Conservation (phyloP, 2,797 vertebrate species). For the Natrix natrix region DNA sequence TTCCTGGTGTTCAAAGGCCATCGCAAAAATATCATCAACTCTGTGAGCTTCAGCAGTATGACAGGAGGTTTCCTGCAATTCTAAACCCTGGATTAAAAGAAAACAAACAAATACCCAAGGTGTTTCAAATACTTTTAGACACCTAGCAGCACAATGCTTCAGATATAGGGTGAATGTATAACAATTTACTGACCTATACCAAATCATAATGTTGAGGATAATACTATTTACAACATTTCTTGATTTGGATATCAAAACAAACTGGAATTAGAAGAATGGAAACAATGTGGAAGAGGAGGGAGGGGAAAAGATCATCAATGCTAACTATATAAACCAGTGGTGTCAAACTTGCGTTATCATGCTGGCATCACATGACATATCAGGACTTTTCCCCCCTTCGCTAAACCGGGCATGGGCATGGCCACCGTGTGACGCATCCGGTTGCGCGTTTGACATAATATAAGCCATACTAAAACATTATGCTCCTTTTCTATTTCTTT, state of each 20-base stretch:
- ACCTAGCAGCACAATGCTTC: neutral
- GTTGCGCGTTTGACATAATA: too few species aligned
- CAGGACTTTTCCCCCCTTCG: rapidly evolving
- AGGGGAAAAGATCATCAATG: neutral
- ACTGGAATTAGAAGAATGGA: neutral
- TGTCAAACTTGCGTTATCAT: too few species aligned
- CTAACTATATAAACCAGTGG: neutral
- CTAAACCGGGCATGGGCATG: too few species aligned
- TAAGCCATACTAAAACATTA: neutral
- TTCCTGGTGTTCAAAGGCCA: constrained; percentile 85
- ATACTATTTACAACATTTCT: neutral
- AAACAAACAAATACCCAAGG: neutral
- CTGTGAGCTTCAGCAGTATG: constrained; percentile 92
- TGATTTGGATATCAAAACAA: neutral
- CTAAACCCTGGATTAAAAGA: constrained; percentile 81
- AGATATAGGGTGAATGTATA: neutral
- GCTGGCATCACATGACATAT: too few species aligned
- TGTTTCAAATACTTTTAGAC: neutral
- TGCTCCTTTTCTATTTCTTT: neutral
- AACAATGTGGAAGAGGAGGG: neutral
- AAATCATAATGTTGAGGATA: neutral
- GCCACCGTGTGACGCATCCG: too few species aligned
- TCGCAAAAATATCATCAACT: constrained; percentile 94
- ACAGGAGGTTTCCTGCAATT: constrained; percentile 96
- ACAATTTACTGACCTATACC: neutral